Base-by-base conservation (phyloP, 1,140 invertebrate species). In the Polyergus mexicanus region DNA sequence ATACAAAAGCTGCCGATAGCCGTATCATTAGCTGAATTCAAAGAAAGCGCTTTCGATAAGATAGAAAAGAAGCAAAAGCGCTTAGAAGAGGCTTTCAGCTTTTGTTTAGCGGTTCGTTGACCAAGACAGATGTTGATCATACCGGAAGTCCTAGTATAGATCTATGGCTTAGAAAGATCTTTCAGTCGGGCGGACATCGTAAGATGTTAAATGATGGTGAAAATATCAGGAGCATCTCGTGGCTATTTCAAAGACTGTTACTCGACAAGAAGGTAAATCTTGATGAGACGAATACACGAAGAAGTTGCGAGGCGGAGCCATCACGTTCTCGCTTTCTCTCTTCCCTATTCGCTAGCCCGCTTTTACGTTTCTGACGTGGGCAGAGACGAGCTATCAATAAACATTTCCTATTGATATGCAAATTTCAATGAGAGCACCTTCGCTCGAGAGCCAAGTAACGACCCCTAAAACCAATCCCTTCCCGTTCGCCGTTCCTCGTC, bases 321-420 rank as follows among this genome's bases (percentile, higher is more conserved):
- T 51, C 16, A 3, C 1, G 47, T 16, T 51, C 47, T 51, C 16
- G 13, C 47, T 51, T 13, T 51, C 16, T 51, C 47, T 51, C 6
- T 58, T 62, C 38, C 32, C 11, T 32, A 25, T 1, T 44, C n/a
- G 22, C 51, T 38, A n/a, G 0, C 38, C 25, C 28, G 35, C 58
- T 63, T 41, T 28, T 84, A 60, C 32, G 58, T 77, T 75, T 83
- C 56, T 62, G 32, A 58, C 87, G 35, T 76, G 32, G 56, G 35
- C 60, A 58, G 69, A 88, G 69, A 88, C 76, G 78, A 88, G 78
- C 68, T 85, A 78, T 89, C 86, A 85, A 91, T 92, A 92, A 91
- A 92, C 77, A 91, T 91, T 90, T 66, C 65, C 72, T 22, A 89
- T 89, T 88, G 87, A 84, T 72, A 92, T 89, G 84, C 54, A 90